Percentiles rank a stretch among this genome's conserved stretches.
phyloP scores from a whole-genome alignment of 2,888 invertebrate genomes.

The Caenorhabditis sp. region DNA sequence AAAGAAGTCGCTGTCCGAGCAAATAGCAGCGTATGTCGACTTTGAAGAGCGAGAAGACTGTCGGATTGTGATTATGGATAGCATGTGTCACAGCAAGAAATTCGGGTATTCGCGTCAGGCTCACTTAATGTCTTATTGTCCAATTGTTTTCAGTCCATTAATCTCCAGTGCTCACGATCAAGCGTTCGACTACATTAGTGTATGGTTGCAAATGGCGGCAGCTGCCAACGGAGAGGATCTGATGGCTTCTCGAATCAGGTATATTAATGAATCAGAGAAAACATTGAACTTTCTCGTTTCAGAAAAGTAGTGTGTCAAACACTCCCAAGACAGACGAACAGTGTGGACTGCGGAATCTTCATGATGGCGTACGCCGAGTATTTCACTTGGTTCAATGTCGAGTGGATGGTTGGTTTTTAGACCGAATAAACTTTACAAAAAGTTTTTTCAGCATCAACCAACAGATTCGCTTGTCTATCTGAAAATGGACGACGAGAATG shows the following conservation, averaged over 20 bases:
- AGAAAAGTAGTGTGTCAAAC: conserved; percentile 37
- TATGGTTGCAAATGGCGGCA: conserved; percentile 42
- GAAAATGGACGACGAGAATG: background rate
- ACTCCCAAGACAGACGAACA: conserved; percentile 35
- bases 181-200: conserved; percentile 21
- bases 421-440: background rate
- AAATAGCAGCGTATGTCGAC: background rate
- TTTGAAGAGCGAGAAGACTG: conserved; percentile 10
- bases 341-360: conserved; percentile 49
- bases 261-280: background rate
- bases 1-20: background rate
- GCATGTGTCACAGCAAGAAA: background rate
- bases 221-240: conserved; percentile 11
- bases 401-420: conserved; percentile 36
- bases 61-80: conserved; percentile 53
- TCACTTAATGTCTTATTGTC: background rate
- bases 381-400: conserved; percentile 35
- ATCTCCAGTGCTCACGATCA: background rate
- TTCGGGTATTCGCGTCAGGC: conserved; percentile 3
- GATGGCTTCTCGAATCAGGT: conserved; percentile 24
- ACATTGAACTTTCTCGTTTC: too few species aligned
- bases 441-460: conserved; percentile 2
- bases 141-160: background rate
- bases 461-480: conserved; percentile 19
- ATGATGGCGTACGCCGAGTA: conserved; percentile 57